Evolutionary conservation across 2,113 vertebrate species (phyloP), one percentile per base, ranked within the genome.

Genomic region (Trichomycterus rosablanca): DNA sequence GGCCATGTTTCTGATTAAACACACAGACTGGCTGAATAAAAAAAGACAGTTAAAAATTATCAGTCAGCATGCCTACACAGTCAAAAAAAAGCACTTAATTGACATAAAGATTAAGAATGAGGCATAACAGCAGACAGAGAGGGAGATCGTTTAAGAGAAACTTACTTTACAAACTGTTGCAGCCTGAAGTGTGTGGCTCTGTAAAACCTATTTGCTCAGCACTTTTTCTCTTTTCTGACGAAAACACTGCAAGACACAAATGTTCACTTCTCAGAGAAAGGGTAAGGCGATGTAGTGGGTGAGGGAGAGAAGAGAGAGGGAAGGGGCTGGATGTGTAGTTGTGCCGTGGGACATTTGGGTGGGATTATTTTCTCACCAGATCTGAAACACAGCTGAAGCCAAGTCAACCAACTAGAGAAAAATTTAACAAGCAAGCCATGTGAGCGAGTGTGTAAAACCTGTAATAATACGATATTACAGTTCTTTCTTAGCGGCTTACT

Each of bases 211-310:
- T n/a, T 46, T 59, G 44, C 20, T 1, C 30, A 10, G 66, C 16
- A 0, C 71, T 60, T 66, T 50, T 43, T 71, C 69, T 62, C 67
- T 72, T 79, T 78, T 84, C 78, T 67, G 72, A 76, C 74, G 76
- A 79, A 82, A 83, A 83, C 80, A 76, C 73, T 64, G 64, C 58
- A 34, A 75, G 67, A 77, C 70, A 78, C 72, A 79, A 78, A 65
- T 68, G 68, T 44, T 58, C 74, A 67, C 50, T 83, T 39, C 80
- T 42, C 77, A 49, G 66, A 78, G 68, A 74, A n/a, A 71, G 71
- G 80, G 7, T 48, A 50, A 43, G 46, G 42, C 73, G 68, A 74
- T 75, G 57, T 50, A 74, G 34, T 3, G 20, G 62, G 70, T 70
- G 75, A 37, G 71, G 53, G 7, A 32, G 67, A 55, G 44, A 67